A percentile compares a stretch with the other conserved stretches of the same genome.
These are phyloP conservation scores for Bombus soroeensis DNA, from an alignment of 1,140 invertebrate species.

Conservation along the genomic window DNA sequence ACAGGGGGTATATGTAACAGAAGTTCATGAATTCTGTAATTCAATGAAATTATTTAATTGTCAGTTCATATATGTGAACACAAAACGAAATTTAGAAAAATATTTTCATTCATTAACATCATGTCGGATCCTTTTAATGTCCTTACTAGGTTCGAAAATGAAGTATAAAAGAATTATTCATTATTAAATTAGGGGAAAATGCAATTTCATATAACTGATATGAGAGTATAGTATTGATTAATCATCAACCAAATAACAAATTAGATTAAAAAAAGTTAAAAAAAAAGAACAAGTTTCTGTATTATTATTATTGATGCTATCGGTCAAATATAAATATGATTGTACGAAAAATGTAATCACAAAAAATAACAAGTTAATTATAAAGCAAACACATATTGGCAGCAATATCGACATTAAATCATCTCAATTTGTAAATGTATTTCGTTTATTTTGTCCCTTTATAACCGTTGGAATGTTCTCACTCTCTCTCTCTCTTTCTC, in stretches of 20 bases:
- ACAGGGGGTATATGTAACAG: background rate
- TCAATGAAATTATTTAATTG: conserved; percentile 8
- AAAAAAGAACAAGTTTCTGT: conserved; percentile 30
- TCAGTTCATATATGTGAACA: conserved; percentile 6
- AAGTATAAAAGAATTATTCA: background rate
- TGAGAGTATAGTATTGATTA: conserved; percentile 36
- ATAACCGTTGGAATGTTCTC: conserved; percentile 60
- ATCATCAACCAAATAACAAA: conserved; percentile 45
- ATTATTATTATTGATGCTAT: conserved; percentile 32
- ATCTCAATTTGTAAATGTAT: conserved; percentile 37
- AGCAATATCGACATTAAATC: conserved; percentile 41
- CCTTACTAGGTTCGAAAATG: background rate
- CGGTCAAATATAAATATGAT: conserved; percentile 34
- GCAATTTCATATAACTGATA: conserved; percentile 30
- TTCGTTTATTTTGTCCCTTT: conserved; percentile 36
- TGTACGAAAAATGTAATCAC: conserved; percentile 55
- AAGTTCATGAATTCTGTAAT: conserved; percentile 6
- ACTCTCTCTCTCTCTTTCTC: background rate
- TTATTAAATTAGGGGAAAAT: conserved; percentile 35
- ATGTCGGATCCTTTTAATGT: background rate
- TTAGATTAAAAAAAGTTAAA: conserved; percentile 21
- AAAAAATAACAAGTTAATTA: conserved; percentile 52
- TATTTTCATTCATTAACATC: conserved; percentile 21
- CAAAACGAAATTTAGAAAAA: conserved; percentile 41
- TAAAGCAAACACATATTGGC: conserved; percentile 55